Percentiles rank a stretch among this genome's conserved stretches.
Conservation (phyloP, 1,140 invertebrate species). For the Leptinotarsa undecemlineata region DNA sequence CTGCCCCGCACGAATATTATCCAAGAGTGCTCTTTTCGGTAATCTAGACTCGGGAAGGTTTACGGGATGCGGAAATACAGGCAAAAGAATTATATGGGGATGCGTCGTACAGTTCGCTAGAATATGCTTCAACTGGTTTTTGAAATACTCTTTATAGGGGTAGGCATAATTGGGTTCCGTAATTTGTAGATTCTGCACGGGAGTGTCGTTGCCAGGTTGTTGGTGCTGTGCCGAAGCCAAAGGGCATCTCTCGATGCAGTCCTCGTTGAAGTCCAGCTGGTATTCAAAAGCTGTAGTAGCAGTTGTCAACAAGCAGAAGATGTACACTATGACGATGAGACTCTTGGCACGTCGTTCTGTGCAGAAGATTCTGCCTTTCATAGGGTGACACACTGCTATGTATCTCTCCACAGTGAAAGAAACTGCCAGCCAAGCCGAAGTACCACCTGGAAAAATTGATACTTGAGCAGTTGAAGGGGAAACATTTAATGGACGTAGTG, state of each 20-base stretch:
- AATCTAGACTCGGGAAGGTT: not conserved
- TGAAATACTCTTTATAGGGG: not conserved
- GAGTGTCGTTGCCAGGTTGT: not conserved
- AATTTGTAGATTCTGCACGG: not conserved
- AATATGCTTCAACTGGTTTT: not conserved
- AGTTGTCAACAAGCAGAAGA: constrained; percentile 68
- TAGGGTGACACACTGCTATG: constrained; percentile 77
- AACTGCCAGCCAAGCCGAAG: constrained; percentile 77
- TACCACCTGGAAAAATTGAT: constrained; percentile 61
- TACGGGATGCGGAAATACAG: not conserved
- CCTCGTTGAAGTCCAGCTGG: constrained; percentile 48
- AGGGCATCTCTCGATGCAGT: constrained; percentile 25
- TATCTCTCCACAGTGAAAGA: constrained; percentile 79
- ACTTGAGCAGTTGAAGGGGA: not conserved
- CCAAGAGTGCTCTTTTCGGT: not conserved
- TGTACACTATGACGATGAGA: constrained; percentile 65
- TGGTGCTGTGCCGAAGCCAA: not conserved
- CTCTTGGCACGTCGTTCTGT: constrained; percentile 64
- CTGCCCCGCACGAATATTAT: not conserved
- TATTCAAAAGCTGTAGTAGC: constrained; percentile 70
- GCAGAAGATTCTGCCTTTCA: constrained; percentile 72
- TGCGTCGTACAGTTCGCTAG: not conserved
- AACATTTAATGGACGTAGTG: not conserved
- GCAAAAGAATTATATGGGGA: not conserved
- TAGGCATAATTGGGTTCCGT: not conserved